Evolutionary conservation across 1,140 invertebrate genomes (phyloP).

Genomic region (Drosophila ananassae): DNA sequence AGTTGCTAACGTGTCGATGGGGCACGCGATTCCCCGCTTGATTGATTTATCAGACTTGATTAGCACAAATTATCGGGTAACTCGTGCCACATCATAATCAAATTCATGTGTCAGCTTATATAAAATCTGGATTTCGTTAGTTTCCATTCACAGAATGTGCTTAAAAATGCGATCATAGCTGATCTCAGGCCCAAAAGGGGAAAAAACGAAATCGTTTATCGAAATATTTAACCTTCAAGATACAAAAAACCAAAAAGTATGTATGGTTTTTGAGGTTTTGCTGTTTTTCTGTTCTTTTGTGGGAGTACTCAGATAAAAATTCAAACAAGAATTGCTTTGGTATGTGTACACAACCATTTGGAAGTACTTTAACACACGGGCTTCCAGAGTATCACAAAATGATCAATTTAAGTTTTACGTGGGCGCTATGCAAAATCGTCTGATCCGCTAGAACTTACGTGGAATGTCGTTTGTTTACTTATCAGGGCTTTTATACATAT

Average conservation of each 20-base stretch:
- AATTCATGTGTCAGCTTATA: constrained; percentile 46
- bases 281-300: constrained; percentile 5
- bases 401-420: constrained; percentile 37
- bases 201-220: constrained; percentile 13
- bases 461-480: constrained; percentile 19
- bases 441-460: constrained; percentile 31
- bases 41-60: constrained; percentile 50
- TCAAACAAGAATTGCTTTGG: neutral
- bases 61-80: constrained; percentile 37
- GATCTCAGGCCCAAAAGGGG: neutral
- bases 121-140: constrained; percentile 6
- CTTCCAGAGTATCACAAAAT: constrained; percentile 42
- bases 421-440: constrained; percentile 45
- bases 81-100: constrained; percentile 33
- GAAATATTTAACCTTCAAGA: constrained; percentile 24
- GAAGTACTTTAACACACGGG: constrained; percentile 2
- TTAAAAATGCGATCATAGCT: neutral
- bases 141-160: constrained; percentile 7
- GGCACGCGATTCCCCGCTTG: constrained; percentile 20
- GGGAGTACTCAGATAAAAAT: constrained; percentile 24
- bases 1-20: constrained; percentile 6
- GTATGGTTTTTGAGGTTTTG: neutral
- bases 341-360: constrained; percentile 10
- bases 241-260: constrained; percentile 11
- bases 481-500: constrained; percentile 27